A percentile compares a stretch with the other conserved stretches of the same genome.
Conservation (phyloP, 1,140 invertebrate species). For the Liolophura sinensis region DNA sequence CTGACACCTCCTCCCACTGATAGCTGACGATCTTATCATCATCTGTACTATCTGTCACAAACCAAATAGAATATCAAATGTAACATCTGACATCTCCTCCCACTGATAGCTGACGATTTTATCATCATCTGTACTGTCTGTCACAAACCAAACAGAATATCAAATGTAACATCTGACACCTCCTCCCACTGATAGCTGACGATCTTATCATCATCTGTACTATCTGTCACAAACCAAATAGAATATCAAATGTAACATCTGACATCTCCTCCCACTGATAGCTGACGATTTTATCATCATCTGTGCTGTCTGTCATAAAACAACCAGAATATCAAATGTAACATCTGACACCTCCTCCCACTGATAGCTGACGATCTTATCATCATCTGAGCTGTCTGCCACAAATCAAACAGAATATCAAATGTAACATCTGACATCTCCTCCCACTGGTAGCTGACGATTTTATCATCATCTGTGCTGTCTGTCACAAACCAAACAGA, state of each 20-base stretch:
- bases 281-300: slow-evolving; percentile 79
- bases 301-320: slow-evolving; percentile 69
- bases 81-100: too few relatives aligned
- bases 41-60: slow-evolving; percentile 67
- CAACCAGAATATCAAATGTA: too few relatives aligned
- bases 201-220: slow-evolving; percentile 81
- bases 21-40: slow-evolving; percentile 82
- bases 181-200: slow-evolving; percentile 89
- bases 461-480: slow-evolving; percentile 79
- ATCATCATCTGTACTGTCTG: too few relatives aligned
- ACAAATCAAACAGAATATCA: slow-evolving; percentile 86
- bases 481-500: slow-evolving; percentile 46
- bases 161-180: slow-evolving; percentile 52
- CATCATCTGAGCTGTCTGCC: slow-evolving; percentile 76
- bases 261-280: slow-evolving; percentile 92
- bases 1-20: slow-evolving; percentile 90
- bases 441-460: slow-evolving; percentile 88
- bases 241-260: too few relatives aligned
- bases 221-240: slow-evolving; percentile 54
- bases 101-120: too few relatives aligned
- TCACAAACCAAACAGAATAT: too few relatives aligned
- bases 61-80: too few relatives aligned
- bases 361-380: slow-evolving; percentile 77
- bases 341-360: slow-evolving; percentile 93
- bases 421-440: slow-evolving; percentile 89